phyloP scores from a whole-genome alignment of 2,888 invertebrate species.

The Polymixis flavicincta region DNA sequence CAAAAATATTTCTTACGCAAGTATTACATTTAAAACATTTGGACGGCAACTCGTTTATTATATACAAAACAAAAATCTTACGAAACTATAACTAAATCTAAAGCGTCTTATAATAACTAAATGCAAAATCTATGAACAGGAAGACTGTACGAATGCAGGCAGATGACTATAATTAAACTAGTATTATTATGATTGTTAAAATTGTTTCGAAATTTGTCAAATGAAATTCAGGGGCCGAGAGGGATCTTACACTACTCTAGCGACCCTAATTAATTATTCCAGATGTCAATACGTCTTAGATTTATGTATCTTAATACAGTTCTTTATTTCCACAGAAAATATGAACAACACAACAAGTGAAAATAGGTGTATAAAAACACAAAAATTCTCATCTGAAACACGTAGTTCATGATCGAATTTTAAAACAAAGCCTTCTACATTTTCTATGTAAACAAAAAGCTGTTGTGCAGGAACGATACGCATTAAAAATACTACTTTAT shows the following conservation, averaged over 20 bases:
- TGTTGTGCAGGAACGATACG: conserved; percentile 64
- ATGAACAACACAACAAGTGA: conserved; percentile 48
- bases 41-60: conserved; percentile 84
- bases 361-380: conserved; percentile 4
- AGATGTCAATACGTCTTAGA: conserved; percentile 43
- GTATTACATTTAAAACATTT: conserved; percentile 76
- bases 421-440: conserved; percentile 43
- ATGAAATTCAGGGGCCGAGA: conserved; percentile 28
- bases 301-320: conserved; percentile 50
- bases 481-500: conserved; percentile 59
- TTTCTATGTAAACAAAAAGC: conserved; percentile 60
- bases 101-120: conserved; percentile 85
- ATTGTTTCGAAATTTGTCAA: conserved; percentile 44
- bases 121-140: conserved; percentile 88
- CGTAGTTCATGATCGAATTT: conserved; percentile 36
- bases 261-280: conserved; percentile 24
- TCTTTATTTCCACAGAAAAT: conserved; percentile 67
- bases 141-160: conserved; percentile 82
- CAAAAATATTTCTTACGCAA: conserved; percentile 61
- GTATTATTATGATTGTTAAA: conserved; percentile 70
- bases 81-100: conserved; percentile 71
- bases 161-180: conserved; percentile 79
- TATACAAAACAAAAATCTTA: conserved; percentile 78
- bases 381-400: conserved; percentile 16
- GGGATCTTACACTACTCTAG: conserved; percentile 20